Evolutionary conservation across 1,140 invertebrate species (phyloP), one percentile per base, ranked within the genome.

Genomic region (Vanessa atalanta): DNA sequence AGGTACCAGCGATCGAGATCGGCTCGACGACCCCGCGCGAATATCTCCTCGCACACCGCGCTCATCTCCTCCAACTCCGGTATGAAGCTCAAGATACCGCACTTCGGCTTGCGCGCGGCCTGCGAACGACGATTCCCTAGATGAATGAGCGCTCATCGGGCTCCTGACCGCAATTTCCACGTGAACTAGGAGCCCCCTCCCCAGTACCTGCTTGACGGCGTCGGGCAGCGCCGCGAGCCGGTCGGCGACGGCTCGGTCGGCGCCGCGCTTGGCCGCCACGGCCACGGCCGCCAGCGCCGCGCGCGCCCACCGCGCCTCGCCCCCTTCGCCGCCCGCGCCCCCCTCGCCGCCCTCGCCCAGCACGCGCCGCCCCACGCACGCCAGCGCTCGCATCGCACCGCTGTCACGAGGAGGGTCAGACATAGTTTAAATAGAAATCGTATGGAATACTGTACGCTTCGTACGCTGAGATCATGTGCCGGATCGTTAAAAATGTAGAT

Each of bases 1-100:
- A 95, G 94, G 91, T 99, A 99, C 87, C 98, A 99, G 85, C 99
- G 98, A 84, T 99, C 98, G 72, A 99, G 94, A 93, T 99, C 98
- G n/a, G 97, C 96, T 80, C 98, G 95, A 61, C 99, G 94, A 73
- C 98, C 96, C 43, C 97, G 96, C 72, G 95, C 96, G 86, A 99
- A 98, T 65, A 99, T 97, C 63, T 93, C 95, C 91, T 99, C 98
- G 53, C 97, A 96, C 70, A 96, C 97, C 77, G 94, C 94, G 11
- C 97, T 96, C 94, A 99, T 98, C 80, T 96, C 96, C 94, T 97
- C 87, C 93, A 99, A 98, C 93, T 98, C 97, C 75, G 96, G 95
- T 23, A 99, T 96, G 93, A 98, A 99, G 12, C 96, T 95, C 70
- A 99, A 94, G 79, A 99, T 97, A 65, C 98, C 98, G 93, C 98